Conservation (phyloP, 2,888 invertebrate species). For the Melanophora roralis region DNA sequence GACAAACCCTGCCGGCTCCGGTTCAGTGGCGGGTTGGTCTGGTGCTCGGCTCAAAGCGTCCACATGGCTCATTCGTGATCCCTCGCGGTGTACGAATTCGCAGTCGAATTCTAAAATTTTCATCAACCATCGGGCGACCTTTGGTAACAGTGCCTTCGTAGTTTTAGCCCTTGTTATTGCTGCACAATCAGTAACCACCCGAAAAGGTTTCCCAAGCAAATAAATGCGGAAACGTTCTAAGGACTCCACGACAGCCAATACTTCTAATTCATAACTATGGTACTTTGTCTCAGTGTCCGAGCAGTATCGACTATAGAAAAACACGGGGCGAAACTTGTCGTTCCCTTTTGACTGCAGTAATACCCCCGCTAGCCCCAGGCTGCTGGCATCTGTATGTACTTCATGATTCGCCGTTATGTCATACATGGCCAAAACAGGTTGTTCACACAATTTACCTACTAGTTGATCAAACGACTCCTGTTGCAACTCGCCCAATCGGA, state of each 20-base stretch:
- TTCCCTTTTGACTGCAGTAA: slow-evolving; percentile 48
- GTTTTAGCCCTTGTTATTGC: slow-evolving; percentile 2
- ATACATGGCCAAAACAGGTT: slow-evolving; percentile 50
- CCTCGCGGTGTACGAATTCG: slow-evolving; percentile 15
- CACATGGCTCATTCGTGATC: slow-evolving; percentile 24
- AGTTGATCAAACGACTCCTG: slow-evolving; percentile 32
- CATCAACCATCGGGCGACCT: slow-evolving; percentile 25
- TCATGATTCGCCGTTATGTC: slow-evolving; percentile 48
- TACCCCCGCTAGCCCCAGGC: slow-evolving; percentile 60
- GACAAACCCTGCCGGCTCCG: slow-evolving; percentile 18
- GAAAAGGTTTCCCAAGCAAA: slow-evolving; percentile 28
- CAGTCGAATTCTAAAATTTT: slow-evolving; percentile 22
- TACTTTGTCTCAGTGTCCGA: slow-evolving; percentile 49
- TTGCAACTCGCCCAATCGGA: slow-evolving; percentile 22
- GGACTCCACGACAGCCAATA: slow-evolving; percentile 57
- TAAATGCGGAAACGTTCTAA: slow-evolving; percentile 62
- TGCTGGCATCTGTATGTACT: slow-evolving; percentile 60
- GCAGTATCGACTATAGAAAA: slow-evolving; percentile 60
- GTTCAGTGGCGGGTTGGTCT: slow-evolving; percentile 2
- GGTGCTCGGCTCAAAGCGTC: slow-evolving; percentile 46
- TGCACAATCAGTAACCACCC: slow-evolving; percentile 33
- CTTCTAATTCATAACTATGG: slow-evolving; percentile 58
- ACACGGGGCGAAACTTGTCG: slow-evolving; percentile 51
- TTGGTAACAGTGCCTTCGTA: slow-evolving; percentile 6
- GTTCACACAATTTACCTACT: slow-evolving; percentile 13